Percentiles rank a stretch among this genome's conserved stretches.
Conservation (phyloP, 2,113 vertebrate genomes). For the Athene cunicularia region DNA sequence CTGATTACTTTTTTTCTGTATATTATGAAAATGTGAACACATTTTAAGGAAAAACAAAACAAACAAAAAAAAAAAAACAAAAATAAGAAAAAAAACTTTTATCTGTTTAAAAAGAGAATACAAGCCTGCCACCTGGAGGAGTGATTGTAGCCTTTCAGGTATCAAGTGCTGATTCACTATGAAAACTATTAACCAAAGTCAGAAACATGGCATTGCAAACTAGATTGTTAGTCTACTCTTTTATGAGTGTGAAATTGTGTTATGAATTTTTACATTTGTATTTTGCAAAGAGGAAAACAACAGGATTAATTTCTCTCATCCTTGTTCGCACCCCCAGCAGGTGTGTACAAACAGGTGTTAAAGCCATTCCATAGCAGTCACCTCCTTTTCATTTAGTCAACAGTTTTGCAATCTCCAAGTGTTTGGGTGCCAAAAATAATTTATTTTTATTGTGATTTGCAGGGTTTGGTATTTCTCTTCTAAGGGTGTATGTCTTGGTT, state of each 20-base stretch:
- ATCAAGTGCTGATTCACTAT: constrained; percentile 84
- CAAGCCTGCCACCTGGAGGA: constrained; percentile 85
- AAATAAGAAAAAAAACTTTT: constrained; percentile 66
- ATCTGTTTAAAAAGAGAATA: constrained; percentile 83
- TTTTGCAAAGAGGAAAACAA: constrained; percentile 71
- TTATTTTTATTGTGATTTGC: constrained; percentile 45
- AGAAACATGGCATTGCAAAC: constrained; percentile 87
- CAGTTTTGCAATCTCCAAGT: constrained; percentile 24
- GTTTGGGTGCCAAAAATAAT: constrained; percentile 73
- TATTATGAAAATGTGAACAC: constrained; percentile 79
- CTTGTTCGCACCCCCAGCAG: background rate
- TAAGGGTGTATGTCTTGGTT: background rate
- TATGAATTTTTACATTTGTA: constrained; percentile 93
- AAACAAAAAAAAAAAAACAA: constrained; percentile 6
- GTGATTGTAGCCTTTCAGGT: constrained; percentile 80
- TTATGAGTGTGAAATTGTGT: constrained; percentile 86
- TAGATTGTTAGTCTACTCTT: constrained; percentile 78
- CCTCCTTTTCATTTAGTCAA: background rate
- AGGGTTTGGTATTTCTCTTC: constrained; percentile 9
- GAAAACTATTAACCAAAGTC: constrained; percentile 98
- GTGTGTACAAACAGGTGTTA: constrained; percentile 8
- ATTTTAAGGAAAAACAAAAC: constrained; percentile 75
- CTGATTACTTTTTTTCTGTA: constrained; percentile 81
- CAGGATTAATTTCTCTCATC: constrained; percentile 62
- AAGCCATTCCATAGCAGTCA: constrained; percentile 32